Conservation (phyloP, 1,140 invertebrate genomes). For the Antheraea mylitta region DNA sequence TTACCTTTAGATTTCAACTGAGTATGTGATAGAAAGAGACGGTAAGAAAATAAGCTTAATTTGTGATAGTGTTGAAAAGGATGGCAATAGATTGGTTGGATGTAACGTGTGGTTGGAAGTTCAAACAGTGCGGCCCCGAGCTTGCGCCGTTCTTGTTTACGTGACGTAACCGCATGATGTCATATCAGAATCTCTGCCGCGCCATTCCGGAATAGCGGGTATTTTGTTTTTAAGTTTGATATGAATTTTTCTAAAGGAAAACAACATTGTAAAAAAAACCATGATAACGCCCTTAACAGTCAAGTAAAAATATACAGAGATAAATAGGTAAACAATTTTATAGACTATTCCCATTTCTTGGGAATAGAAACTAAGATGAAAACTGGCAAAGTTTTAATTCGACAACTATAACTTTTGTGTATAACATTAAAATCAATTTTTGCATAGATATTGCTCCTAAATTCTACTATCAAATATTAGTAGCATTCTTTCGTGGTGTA, state of each 20-base stretch:
- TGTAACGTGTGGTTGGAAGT: neutral
- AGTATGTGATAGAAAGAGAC: constrained; percentile 10
- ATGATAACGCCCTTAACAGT: too few relatives aligned
- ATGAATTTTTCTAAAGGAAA: neutral
- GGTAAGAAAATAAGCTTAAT: neutral
- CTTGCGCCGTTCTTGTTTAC: constrained; percentile 33
- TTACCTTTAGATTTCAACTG: constrained; percentile 20
- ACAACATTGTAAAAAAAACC: neutral
- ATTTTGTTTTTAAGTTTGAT: constrained; percentile 6
- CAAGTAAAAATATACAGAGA: too few relatives aligned
- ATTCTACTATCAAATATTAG: too few relatives aligned
- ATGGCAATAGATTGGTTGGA: neutral
- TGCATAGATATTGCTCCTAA: too few relatives aligned
- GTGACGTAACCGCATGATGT: constrained; percentile 60
- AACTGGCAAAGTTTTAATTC: too few relatives aligned
- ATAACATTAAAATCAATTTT: too few relatives aligned
- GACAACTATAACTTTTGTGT: too few relatives aligned
- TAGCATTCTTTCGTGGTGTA: too few relatives aligned
- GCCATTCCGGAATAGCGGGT: constrained; percentile 23
- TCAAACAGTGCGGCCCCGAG: neutral
- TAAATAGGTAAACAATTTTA: too few relatives aligned
- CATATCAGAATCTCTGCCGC: constrained; percentile 44
- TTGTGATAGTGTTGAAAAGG: constrained; percentile 3
- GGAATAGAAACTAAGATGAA: too few relatives aligned
- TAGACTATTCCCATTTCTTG: too few relatives aligned